A percentile compares a stretch with the other conserved stretches of the same genome.
Evolutionary conservation across 2,888 invertebrate species (phyloP).

Genomic region (Trissolcus japonicus): DNA sequence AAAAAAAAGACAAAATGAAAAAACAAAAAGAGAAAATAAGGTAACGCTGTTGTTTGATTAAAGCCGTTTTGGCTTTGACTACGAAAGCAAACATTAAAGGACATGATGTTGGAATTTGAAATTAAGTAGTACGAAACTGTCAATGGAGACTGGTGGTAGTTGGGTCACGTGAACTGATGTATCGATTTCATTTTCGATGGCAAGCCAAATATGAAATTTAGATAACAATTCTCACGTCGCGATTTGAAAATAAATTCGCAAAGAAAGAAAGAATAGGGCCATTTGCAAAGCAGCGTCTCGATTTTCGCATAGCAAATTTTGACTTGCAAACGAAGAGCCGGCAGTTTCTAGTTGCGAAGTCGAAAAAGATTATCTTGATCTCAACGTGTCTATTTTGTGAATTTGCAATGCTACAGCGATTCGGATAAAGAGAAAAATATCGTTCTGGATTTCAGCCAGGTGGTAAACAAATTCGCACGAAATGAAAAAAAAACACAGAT

Average conservation of each 20-base stretch:
- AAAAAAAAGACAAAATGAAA: not conserved
- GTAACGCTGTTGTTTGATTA: constrained; percentile 25
- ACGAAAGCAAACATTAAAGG: not conserved
- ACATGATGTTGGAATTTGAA: not conserved
- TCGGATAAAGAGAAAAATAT: constrained; percentile 28
- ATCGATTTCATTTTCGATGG: constrained; percentile 52
- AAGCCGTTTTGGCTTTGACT: constrained; percentile 19
- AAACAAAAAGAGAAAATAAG: constrained; percentile 7
- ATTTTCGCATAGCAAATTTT: constrained; percentile 32
- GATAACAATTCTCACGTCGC: constrained; percentile 20
- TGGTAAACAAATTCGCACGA: constrained; percentile 24
- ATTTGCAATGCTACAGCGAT: constrained; percentile 24
- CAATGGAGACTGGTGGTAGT: constrained; percentile 47
- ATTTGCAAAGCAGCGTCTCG: constrained; percentile 27
- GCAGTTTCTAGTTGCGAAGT: constrained; percentile 33
- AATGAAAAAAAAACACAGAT: constrained; percentile 6
- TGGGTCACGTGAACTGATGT: constrained; percentile 41
- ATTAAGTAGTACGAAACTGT: constrained; percentile 8
- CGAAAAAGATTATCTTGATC: constrained; percentile 49
- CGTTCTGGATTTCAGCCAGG: constrained; percentile 25
- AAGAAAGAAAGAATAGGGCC: constrained; percentile 22
- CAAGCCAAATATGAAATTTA: constrained; percentile 62
- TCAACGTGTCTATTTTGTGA: constrained; percentile 26
- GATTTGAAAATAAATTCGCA: constrained; percentile 39
- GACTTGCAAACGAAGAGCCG: constrained; percentile 45